Percentiles rank a stretch among this genome's conserved stretches.
Evolutionary conservation across 1,140 invertebrate genomes (phyloP).

Genomic region (Centruroides vittatus): DNA sequence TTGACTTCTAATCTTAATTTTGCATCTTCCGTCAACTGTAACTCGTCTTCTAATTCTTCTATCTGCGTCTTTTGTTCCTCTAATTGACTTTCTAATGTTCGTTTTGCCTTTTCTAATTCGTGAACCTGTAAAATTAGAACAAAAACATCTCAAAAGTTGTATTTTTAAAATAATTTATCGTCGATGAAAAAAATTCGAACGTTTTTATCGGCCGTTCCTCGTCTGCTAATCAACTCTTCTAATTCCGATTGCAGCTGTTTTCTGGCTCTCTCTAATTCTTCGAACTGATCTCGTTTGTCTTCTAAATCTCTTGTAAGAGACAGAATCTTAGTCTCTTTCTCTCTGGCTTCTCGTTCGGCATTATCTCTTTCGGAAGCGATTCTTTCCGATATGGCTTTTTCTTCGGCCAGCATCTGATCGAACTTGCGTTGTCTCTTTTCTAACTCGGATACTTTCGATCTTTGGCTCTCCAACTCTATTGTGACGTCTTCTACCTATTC

Average conservation of each 20-base stretch:
- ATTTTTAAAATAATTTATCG: too few relatives aligned
- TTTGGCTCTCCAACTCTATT: conserved; percentile 70
- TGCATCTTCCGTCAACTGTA: conserved; percentile 93
- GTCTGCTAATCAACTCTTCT: conserved; percentile 85
- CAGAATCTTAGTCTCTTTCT: conserved; percentile 90
- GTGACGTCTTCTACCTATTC: conserved; percentile 31
- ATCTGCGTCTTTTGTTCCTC: conserved; percentile 85
- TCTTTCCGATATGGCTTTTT: conserved; percentile 57
- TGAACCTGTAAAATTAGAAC: conserved; percentile 33
- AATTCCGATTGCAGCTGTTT: conserved; percentile 80
- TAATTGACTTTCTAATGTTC: conserved; percentile 78
- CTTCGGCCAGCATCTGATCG: conserved; percentile 86
- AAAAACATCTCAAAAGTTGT: too few relatives aligned
- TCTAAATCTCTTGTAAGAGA: conserved; percentile 81
- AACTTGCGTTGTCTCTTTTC: conserved; percentile 99
- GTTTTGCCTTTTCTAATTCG: conserved; percentile 91
- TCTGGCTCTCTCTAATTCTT: conserved; percentile 72
- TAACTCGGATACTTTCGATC: conserved; percentile 65
- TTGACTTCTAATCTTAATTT: conserved; percentile 94
- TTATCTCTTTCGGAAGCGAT: conserved; percentile 71
- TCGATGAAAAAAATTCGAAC: conserved; percentile 33
- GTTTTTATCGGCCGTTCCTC: conserved; percentile 94
- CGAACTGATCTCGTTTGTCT: conserved; percentile 72
- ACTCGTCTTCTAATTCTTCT: conserved; percentile 94
- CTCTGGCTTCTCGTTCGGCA: conserved; percentile 85